Percentiles rank a stretch among this genome's conserved stretches.
These are phyloP conservation scores for Megaceryle alcyon DNA, from an alignment of 2,797 vertebrate species.

Conservation along the genomic window DNA sequence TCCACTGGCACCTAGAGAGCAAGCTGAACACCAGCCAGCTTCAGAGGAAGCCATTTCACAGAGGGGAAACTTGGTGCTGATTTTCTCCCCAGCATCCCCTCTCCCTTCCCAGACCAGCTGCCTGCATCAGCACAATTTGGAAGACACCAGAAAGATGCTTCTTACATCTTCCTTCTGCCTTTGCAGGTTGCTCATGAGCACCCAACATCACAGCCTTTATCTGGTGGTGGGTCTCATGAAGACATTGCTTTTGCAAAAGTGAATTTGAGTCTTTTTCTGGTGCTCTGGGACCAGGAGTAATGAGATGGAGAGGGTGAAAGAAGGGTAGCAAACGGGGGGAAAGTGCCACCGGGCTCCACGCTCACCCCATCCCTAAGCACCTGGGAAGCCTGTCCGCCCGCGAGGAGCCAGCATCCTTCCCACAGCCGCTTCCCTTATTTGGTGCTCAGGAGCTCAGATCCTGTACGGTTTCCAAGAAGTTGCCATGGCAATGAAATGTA, in stretches of 20 bases:
- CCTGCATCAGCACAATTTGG: neutral
- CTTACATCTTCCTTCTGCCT: neutral
- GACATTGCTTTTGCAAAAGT: neutral
- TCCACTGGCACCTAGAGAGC: neutral
- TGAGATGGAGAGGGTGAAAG: neutral
- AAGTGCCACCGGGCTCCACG: neutral
- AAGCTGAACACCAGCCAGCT: slow-evolving; percentile 27
- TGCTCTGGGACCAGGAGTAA: fast-evolving
- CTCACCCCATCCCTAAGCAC: slow-evolving; percentile 1
- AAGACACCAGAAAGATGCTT: neutral
- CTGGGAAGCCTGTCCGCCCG: neutral
- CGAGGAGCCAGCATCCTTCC: neutral
- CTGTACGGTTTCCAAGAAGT: slow-evolving; percentile 63
- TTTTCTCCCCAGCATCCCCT: neutral
- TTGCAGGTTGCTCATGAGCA: neutral
- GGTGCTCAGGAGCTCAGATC: slow-evolving; percentile 58
- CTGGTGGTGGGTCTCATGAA: fast-evolving
- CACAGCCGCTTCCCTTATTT: slow-evolving; percentile 67
- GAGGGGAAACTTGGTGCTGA: neutral
- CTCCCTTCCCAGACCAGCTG: neutral
- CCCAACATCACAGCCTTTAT: neutral
- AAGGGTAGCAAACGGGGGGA: neutral
- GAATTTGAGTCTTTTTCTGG: neutral
- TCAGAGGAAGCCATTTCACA: slow-evolving; percentile 40
- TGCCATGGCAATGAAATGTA: slow-evolving; percentile 56